phyloP scores from a whole-genome alignment of 2,888 invertebrate species.

The Dryadula phaetusa region DNA sequence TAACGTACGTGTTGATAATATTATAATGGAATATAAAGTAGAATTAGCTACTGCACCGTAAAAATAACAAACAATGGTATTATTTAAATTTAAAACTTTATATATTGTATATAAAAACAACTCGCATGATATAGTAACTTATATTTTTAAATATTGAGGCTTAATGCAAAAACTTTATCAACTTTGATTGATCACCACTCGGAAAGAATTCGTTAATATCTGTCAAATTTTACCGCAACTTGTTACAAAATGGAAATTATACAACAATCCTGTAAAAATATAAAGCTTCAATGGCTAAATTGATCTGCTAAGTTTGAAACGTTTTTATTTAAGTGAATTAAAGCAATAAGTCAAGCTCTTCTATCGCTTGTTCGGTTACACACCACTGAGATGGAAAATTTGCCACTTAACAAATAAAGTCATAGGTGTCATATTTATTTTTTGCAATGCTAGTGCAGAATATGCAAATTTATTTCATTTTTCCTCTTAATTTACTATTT shows the following conservation, averaged over 20 bases:
- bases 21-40: constrained; percentile 22
- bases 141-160: constrained; percentile 43
- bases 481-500: no score
- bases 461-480: no score
- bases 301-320: no score
- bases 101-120: background rate
- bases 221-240: constrained; percentile 74
- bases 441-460: no score
- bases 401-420: no score
- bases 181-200: constrained; percentile 74
- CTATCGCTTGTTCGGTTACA: no score
- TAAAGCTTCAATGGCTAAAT: no score
- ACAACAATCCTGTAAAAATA: constrained; percentile 45
- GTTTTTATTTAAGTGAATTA: no score
- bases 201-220: constrained; percentile 78
- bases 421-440: no score
- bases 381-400: no score
- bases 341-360: no score
- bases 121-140: constrained; percentile 26
- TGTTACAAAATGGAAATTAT: constrained; percentile 61
- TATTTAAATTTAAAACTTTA: background rate
- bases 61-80: constrained; percentile 7
- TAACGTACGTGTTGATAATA: constrained; percentile 1
- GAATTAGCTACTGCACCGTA: background rate
- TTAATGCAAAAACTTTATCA: constrained; percentile 46